These are phyloP conservation scores for Leucoptera coffeella DNA, from an alignment of 2,888 invertebrate genomes.

Conservation along the genomic window DNA sequence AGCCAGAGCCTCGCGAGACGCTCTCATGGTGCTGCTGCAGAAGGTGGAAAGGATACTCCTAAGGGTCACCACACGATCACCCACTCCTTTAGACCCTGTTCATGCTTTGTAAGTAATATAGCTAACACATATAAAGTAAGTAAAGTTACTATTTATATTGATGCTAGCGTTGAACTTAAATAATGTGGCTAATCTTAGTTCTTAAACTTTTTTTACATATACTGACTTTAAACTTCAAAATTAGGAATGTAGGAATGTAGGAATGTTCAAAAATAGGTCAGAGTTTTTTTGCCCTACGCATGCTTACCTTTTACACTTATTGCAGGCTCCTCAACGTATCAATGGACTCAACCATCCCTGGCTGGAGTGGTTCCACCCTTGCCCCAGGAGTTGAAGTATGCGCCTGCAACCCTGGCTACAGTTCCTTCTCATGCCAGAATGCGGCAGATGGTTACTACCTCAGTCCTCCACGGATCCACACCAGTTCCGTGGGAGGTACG, in stretches of 20 bases:
- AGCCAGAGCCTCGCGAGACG: slow-evolving; percentile 57
- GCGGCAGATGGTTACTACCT: slow-evolving; percentile 79
- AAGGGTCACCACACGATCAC: slow-evolving; percentile 49
- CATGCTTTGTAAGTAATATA: slow-evolving; percentile 14
- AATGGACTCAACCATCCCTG: slow-evolving; percentile 73
- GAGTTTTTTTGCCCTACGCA: too few relatives aligned
- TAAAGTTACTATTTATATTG: too few relatives aligned
- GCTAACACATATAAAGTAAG: too few relatives aligned
- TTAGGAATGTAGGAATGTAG: too few relatives aligned
- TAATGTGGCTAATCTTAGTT: too few relatives aligned
- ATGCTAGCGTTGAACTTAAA: too few relatives aligned
- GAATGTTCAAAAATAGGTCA: too few relatives aligned
- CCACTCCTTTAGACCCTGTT: slow-evolving; percentile 16
- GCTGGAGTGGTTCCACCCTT: slow-evolving; percentile 59
- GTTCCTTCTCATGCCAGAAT: slow-evolving; percentile 86
- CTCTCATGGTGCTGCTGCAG: slow-evolving; percentile 89
- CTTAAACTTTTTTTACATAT: too few relatives aligned
- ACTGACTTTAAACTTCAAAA: too few relatives aligned
- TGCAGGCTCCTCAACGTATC: slow-evolving; percentile 67
- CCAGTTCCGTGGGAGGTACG: slow-evolving; percentile 53
- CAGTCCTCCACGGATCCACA: slow-evolving; percentile 34
- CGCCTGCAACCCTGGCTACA: slow-evolving; percentile 73
- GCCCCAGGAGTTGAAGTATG: slow-evolving; percentile 84
- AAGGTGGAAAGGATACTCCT: slow-evolving; percentile 76
- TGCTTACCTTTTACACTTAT: too few relatives aligned